A percentile compares a stretch with the other conserved stretches of the same genome.
Conservation (phyloP, 2,888 invertebrate species). For the Vanessa cardui region DNA sequence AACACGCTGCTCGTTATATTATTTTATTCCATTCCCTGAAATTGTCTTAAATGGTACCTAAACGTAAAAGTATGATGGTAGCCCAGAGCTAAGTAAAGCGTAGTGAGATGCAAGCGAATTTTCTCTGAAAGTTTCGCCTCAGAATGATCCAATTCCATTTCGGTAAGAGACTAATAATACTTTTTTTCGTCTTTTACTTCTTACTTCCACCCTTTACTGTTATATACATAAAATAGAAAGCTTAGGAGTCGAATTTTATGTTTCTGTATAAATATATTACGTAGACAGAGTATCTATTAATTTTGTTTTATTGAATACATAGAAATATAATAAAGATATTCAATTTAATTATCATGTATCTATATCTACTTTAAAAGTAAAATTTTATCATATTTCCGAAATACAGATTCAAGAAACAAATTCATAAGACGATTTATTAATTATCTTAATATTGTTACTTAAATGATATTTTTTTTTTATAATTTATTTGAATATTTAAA, state of each 20-base stretch:
- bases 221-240: conserved; percentile 66
- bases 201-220: conserved; percentile 82
- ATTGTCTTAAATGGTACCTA: conserved; percentile 74
- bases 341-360: too few species aligned
- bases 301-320: neutral
- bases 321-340: neutral
- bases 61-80: conserved; percentile 77
- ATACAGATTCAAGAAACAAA: neutral
- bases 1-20: conserved; percentile 54
- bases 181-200: conserved; percentile 82
- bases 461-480: too few species aligned
- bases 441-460: too few species aligned
- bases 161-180: conserved; percentile 83
- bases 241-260: conserved; percentile 53
- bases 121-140: conserved; percentile 78
- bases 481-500: neutral
- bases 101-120: conserved; percentile 71
- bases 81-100: conserved; percentile 75
- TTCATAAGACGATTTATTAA: neutral
- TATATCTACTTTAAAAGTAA: too few species aligned
- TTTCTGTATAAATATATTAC: neutral
- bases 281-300: neutral
- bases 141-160: conserved; percentile 83
- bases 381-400: neutral
- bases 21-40: conserved; percentile 62